Conservation (phyloP, 2,797 vertebrate species). For the Pangasius macronema region DNA sequence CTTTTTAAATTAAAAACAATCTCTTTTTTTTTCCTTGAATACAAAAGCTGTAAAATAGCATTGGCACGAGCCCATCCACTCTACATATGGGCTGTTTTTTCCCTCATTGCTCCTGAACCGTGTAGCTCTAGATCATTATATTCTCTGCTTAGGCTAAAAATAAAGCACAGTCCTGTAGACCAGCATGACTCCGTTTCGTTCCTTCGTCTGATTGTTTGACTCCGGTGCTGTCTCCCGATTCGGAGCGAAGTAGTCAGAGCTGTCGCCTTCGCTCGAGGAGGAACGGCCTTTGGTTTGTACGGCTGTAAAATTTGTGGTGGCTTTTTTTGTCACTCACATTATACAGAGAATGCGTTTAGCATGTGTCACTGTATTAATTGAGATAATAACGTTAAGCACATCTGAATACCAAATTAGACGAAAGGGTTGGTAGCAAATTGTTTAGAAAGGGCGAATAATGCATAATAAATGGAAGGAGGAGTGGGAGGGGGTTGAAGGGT, state of each 20-base stretch:
- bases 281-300: constrained; percentile 47
- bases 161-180: constrained; percentile 88
- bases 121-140: constrained; percentile 87
- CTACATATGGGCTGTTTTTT: constrained; percentile 68
- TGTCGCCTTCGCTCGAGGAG: constrained; percentile 15
- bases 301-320: constrained; percentile 61
- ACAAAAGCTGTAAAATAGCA: constrained; percentile 73
- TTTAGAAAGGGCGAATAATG: constrained; percentile 80
- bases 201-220: constrained; percentile 49
- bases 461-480: constrained; percentile 78
- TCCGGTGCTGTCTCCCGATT: constrained; percentile 14
- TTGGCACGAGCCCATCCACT: constrained; percentile 75
- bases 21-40: constrained; percentile 57
- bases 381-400: constrained; percentile 75
- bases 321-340: constrained; percentile 59
- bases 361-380: constrained; percentile 78
- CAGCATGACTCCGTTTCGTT: constrained; percentile 63
- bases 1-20: constrained; percentile 64
- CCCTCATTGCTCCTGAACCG: constrained; percentile 82
- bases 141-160: constrained; percentile 86
- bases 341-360: constrained; percentile 70
- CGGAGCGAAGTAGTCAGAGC: constrained; percentile 8
- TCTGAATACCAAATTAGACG: constrained; percentile 79
- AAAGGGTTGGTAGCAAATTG: constrained; percentile 76
- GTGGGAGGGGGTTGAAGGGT: constrained; percentile 72